A percentile compares a stretch with the other conserved stretches of the same genome.
Evolutionary conservation across 2,888 invertebrate genomes (phyloP).

Genomic region (Acrobasis consociella): DNA sequence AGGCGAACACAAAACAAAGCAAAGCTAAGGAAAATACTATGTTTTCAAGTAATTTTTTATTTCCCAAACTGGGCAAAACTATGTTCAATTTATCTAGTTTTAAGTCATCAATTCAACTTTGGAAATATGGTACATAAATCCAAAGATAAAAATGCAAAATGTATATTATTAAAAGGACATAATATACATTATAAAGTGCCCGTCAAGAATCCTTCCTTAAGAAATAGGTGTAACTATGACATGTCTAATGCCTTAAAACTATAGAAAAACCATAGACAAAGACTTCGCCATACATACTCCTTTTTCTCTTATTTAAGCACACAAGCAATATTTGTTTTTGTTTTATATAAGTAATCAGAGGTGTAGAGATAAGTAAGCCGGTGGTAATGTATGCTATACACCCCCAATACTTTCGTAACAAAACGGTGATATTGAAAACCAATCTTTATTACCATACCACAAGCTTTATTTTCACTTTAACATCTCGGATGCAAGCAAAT

Average conservation of each 20-base stretch:
- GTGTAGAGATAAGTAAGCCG: too few species aligned
- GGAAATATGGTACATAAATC: background rate
- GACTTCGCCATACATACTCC: too few species aligned
- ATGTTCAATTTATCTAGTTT: background rate
- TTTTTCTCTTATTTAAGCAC: too few species aligned
- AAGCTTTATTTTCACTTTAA: too few species aligned
- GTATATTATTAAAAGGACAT: background rate
- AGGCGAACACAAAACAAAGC: background rate
- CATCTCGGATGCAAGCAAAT: too few species aligned
- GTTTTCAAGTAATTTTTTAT: background rate
- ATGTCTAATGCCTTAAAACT: background rate
- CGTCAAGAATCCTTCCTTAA: background rate
- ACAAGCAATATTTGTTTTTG: too few species aligned
- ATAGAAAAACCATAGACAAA: background rate
- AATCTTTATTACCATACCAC: too few species aligned
- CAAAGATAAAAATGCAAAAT: background rate
- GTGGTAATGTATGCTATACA: too few species aligned
- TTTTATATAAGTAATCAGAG: too few species aligned
- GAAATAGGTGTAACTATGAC: constrained; percentile 12
- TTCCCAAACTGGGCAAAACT: background rate
- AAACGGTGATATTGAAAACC: too few species aligned
- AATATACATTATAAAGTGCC: background rate
- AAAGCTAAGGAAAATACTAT: background rate
- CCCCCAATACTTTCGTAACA: too few species aligned
- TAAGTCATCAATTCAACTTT: too few species aligned